Conservation (phyloP, 2,888 invertebrate species). For the Nephrotoma flavescens region DNA sequence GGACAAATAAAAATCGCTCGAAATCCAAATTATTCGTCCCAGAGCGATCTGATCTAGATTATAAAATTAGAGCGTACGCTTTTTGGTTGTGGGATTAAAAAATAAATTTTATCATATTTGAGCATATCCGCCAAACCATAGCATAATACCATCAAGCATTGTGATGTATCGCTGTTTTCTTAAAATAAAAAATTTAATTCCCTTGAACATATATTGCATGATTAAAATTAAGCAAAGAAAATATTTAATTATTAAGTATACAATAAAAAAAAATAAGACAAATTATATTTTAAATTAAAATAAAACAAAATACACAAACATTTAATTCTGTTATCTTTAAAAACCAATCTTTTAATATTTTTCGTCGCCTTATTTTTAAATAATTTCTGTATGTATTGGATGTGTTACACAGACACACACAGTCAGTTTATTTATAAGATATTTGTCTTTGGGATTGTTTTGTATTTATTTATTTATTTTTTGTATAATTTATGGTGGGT, state of each 20-base stretch:
- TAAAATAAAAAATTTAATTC: background rate
- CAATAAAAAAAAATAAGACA: background rate
- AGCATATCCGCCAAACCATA: background rate
- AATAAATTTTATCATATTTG: background rate
- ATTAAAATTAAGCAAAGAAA: background rate
- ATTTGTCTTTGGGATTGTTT: background rate
- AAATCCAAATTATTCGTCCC: background rate
- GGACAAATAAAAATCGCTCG: background rate
- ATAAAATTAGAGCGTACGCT: background rate
- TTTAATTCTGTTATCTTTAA: background rate
- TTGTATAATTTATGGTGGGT: background rate
- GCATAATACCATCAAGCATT: background rate
- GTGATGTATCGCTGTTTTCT: background rate
- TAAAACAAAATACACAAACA: background rate
- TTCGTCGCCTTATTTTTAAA: background rate
- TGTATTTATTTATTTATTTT: background rate
- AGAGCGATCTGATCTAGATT: background rate
- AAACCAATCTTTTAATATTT: background rate
- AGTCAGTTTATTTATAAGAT: background rate
- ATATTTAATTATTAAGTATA: background rate
- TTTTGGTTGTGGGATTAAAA: background rate
- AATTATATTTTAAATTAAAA: background rate
- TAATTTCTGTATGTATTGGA: background rate
- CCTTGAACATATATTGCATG: background rate
- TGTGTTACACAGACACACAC: background rate